Evolutionary conservation across 1,140 invertebrate genomes (phyloP).

Genomic region (Drosophila kanapiae): DNA sequence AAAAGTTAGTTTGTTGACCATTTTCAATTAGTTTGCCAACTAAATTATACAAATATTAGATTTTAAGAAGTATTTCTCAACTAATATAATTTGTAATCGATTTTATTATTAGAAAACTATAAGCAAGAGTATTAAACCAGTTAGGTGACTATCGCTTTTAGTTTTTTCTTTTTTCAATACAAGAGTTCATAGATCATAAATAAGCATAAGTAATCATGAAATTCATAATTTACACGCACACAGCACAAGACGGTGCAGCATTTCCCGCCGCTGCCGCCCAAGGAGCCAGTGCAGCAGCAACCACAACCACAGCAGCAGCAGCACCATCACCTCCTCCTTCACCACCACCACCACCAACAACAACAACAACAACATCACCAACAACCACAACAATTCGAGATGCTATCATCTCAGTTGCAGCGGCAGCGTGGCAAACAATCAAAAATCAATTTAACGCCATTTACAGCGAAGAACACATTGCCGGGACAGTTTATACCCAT

Average conservation of each 20-base stretch:
- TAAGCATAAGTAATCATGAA: constrained; percentile 70
- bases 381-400: constrained; percentile 47
- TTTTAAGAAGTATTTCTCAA: not conserved
- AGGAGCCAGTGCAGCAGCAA: constrained; percentile 42
- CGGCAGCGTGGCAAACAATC: constrained; percentile 78
- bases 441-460: constrained; percentile 85
- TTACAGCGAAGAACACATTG: constrained; percentile 82
- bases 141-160: not conserved
- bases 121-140: not conserved
- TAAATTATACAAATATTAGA: not conserved
- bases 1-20: too few relatives aligned
- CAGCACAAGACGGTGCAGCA: constrained; percentile 84
- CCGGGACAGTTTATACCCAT: constrained; percentile 84
- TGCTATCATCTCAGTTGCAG: constrained; percentile 42
- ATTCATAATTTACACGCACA: constrained; percentile 68
- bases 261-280: constrained; percentile 68
- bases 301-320: constrained; percentile 42
- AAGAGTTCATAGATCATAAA: constrained; percentile 54
- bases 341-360: constrained; percentile 15
- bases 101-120: not conserved
- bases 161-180: constrained; percentile 6
- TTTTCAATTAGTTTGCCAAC: not conserved
- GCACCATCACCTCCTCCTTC: constrained; percentile 36
- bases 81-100: not conserved
- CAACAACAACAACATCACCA: constrained; percentile 23